Evolutionary conservation across 2,797 vertebrate species (phyloP), one percentile per base, ranked within the genome.

Genomic region (Sebastes itinus): DNA sequence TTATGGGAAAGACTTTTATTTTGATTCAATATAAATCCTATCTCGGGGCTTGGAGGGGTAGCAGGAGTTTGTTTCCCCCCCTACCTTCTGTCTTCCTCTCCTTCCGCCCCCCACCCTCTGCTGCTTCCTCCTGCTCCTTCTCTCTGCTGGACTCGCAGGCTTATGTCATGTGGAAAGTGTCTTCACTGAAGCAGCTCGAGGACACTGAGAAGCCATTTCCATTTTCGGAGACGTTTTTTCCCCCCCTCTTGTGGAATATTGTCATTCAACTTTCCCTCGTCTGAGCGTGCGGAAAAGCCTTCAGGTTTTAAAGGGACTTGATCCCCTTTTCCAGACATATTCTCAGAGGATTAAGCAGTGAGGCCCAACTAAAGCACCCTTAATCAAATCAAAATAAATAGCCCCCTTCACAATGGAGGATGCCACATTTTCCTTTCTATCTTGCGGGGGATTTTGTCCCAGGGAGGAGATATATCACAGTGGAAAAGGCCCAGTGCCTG

Each of bases 321-420:
- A 95, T 95, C 94, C 95, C 94, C 89, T 96, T 96, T 95, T 94
- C 95, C 94, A 95, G 95, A 95, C 95, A 94, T 93, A 94, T 95
- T 96, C 94, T 94, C 91, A 81, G 87, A 85, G 93, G 94, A 95
- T 96, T 96, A 95, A 91, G 92, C 92, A 89, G 90, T 62, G 88
- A 94, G 92, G 91, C 90, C 91, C 90, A 85, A 92, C 93, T 90
- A 95, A 95, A 95, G 94, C 91, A 90, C 90, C 90, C 92, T 92
- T 95, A 95, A 95, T 95, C 93, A 95, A 95, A 96, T 95, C 93
- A 95, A 94, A 96, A 95, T 95, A 96, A 96, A 94, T 94, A 94
- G 87, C 87, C 88, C 78, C 80, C 84, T 90, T 90, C 90, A 93
- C 90, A 94, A 95, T 92, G 63, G 89, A 89, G 84, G 84, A 93